A percentile compares a stretch with the other conserved stretches of the same genome.
Evolutionary conservation across 1,140 invertebrate genomes (phyloP).

Genomic region (Drosophila arizonae): DNA sequence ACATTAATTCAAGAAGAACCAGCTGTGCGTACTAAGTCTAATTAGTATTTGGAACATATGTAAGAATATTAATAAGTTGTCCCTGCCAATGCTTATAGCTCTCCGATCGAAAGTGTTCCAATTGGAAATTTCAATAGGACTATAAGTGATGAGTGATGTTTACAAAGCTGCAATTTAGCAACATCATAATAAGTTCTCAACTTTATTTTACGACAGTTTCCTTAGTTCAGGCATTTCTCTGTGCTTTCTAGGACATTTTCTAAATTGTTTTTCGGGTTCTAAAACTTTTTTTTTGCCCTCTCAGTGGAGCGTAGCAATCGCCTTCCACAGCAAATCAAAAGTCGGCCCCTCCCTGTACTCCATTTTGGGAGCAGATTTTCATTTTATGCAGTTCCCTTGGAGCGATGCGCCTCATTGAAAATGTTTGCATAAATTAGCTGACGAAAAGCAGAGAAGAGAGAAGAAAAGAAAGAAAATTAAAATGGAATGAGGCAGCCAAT

Average conservation of each 20-base stretch:
- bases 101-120: not conserved
- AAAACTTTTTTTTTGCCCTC: slow-evolving; percentile 48
- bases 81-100: slow-evolving; percentile 4
- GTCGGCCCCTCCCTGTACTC: not conserved
- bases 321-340: slow-evolving; percentile 1
- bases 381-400: slow-evolving; percentile 32
- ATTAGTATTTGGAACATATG: slow-evolving; percentile 17
- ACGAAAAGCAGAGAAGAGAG: slow-evolving; percentile 30
- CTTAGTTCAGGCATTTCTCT: slow-evolving; percentile 1
- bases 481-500: slow-evolving; percentile 16
- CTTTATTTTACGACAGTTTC: slow-evolving; percentile 22
- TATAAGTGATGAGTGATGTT: not conserved
- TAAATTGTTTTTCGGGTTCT: not conserved
- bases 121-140: slow-evolving; percentile 14
- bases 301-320: slow-evolving; percentile 38
- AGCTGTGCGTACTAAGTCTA: slow-evolving; percentile 34
- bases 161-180: not conserved
- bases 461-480: not conserved
- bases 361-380: slow-evolving; percentile 14
- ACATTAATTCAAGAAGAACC: slow-evolving; percentile 6
- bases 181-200: not conserved
- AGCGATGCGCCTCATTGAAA: slow-evolving; percentile 60
- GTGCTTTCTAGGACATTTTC: slow-evolving; percentile 29
- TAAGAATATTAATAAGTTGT: slow-evolving; percentile 13
- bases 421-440: slow-evolving; percentile 77